Percentiles rank a stretch among this genome's conserved stretches.
These are phyloP conservation scores for Cepphus grylle DNA, from an alignment of 2,113 vertebrate genomes.

Conservation along the genomic window DNA sequence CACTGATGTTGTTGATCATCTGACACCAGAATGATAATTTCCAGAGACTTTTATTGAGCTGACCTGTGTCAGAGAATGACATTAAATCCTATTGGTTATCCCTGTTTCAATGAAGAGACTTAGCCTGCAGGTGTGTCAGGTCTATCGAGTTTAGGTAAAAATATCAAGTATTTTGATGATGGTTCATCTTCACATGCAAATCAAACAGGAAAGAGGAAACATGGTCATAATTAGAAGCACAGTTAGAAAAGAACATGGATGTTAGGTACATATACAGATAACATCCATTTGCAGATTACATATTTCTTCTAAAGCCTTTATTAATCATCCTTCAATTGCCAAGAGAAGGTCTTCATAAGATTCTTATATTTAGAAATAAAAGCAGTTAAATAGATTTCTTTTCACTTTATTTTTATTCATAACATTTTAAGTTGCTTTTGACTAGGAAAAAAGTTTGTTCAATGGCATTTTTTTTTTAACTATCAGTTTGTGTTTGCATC, in stretches of 20 bases:
- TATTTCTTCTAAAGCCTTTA: background rate
- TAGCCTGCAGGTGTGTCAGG: background rate
- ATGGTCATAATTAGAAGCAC: background rate
- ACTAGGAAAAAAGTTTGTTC: conserved; percentile 62
- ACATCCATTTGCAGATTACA: background rate
- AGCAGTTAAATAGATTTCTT: background rate
- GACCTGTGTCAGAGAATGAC: background rate
- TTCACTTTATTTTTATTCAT: conserved; percentile 14
- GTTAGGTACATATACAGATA: background rate
- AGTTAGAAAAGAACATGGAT: background rate
- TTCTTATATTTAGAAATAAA: conserved; percentile 3
- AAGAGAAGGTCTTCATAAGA: background rate
- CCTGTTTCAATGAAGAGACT: background rate
- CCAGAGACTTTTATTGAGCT: background rate
- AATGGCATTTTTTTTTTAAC: conserved; percentile 32
- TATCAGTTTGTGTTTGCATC: conserved; percentile 69
- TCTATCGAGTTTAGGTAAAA: conserved; percentile 5
- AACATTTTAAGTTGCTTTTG: background rate
- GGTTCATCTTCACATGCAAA: background rate
- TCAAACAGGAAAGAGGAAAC: background rate
- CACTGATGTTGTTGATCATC: background rate
- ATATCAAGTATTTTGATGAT: background rate
- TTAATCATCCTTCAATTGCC: background rate
- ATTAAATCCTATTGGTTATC: conserved; percentile 14
- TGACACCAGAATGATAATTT: background rate